Base-by-base conservation (phyloP, 1,140 invertebrate species). In the Zaprionus ornatus region DNA sequence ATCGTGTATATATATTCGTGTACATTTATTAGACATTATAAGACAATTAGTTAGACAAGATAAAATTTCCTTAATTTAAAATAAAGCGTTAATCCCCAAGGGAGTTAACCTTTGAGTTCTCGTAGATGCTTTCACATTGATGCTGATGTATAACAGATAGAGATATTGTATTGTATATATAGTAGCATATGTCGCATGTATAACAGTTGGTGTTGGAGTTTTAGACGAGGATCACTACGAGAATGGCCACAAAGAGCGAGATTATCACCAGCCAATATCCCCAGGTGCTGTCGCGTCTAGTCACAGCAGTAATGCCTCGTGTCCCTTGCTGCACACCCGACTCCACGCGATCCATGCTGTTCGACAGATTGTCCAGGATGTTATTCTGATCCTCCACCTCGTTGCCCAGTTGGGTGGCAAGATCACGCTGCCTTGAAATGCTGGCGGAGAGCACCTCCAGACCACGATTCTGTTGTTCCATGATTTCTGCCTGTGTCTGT, bases 321-420 rank as follows among this genome's bases (percentile, higher is more conserved):
- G 96, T 97, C 91, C 96, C 96, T 12, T 93, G 93, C 50, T 95
- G 93, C 42, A 97, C 93, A 61, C 95, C 93, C 45, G 94, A 92
- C 79, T 96, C 95, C 2, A 96, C 96, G 62, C 94, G 92, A 69
- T 97, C 96, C 92, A 97, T 95, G 69, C 95, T 95, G 62, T 95
- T 95, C 1, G 95, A 95, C 50, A 98, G 94, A 93, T 97, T 96
- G 82, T 97, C 96, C 63, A 98, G 94, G 68, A 98, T 94, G 90
- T 96, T 96, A 94, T 97, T 97, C 80, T 98, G 97, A 76, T 94
- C 92, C 88, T 96, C 95, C 1, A 97, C 96, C 94, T 97, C 97
- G 88, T 94, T 94, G 25, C 95, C 95, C 79, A 97, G 96, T 54
- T 95, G 95, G 50, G 95, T 92, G 23, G 96, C 96, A 82, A 97